phyloP scores from a whole-genome alignment of 2,113 vertebrate genomes.

The Rhizomys pruinosus region DNA sequence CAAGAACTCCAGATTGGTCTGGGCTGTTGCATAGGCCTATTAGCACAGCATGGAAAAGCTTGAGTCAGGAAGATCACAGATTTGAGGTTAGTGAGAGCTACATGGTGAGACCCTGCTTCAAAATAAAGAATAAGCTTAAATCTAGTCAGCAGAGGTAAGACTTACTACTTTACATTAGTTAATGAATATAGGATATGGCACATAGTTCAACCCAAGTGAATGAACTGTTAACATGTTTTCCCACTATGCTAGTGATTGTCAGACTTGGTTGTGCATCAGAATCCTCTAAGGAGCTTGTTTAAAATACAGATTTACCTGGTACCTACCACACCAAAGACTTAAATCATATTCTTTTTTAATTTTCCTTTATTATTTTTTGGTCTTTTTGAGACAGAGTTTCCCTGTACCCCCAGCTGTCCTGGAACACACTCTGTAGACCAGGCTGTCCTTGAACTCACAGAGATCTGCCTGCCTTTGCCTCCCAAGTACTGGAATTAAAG shows the following conservation, averaged over 20 bases:
- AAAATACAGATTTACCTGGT: slow-evolving; percentile 29
- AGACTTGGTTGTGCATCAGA: not conserved
- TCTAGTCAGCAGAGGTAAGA: slow-evolving; percentile 25
- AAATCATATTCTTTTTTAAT: not conserved
- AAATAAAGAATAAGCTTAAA: not conserved
- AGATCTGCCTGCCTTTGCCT: too few relatives aligned
- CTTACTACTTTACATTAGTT: not conserved
- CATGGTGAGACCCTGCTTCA: not conserved
- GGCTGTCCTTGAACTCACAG: too few relatives aligned
- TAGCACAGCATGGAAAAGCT: not conserved
- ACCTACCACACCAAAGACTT: not conserved
- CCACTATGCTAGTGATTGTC: not conserved
- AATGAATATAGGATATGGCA: not conserved
- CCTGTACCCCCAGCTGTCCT: too few relatives aligned
- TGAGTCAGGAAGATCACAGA: not conserved
- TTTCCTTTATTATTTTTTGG: too few relatives aligned
- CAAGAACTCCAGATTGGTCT: not conserved
- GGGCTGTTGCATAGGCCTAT: not conserved
- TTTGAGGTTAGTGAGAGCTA: not conserved
- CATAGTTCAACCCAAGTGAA: not conserved
- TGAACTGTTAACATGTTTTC: slow-evolving; percentile 12
- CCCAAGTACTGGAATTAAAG: too few relatives aligned
- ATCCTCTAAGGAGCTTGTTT: slow-evolving; percentile 8
- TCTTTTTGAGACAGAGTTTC: too few relatives aligned
- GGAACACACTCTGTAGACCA: too few relatives aligned